These are phyloP conservation scores for Trachurus trachurus DNA, from an alignment of 2,797 vertebrate genomes.

Conservation along the genomic window DNA sequence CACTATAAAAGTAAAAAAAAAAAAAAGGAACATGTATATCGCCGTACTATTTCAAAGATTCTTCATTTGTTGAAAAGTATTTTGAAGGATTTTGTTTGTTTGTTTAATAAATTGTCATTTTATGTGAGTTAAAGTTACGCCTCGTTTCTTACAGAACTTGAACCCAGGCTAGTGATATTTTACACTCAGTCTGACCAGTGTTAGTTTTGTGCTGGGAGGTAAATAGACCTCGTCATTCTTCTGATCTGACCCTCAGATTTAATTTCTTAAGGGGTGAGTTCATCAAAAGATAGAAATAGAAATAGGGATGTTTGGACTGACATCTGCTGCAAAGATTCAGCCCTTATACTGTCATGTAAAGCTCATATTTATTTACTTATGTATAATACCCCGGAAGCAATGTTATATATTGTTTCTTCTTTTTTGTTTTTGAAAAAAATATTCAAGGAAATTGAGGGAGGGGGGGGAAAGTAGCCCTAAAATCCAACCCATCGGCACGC, in stretches of 20 bases:
- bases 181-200: constrained; percentile 41
- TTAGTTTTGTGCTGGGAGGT: constrained; percentile 17
- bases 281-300: background rate
- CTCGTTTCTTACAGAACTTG: constrained; percentile 89
- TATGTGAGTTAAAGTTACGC: constrained; percentile 91
- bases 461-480: background rate
- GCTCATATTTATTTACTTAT: background rate
- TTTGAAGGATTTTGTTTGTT: constrained; percentile 96
- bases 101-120: constrained; percentile 99
- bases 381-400: background rate
- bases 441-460: background rate
- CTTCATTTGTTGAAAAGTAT: constrained; percentile 92
- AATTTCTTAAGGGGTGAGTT: background rate
- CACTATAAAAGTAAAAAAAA: constrained; percentile 86
- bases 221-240: constrained; percentile 21
- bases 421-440: background rate
- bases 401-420: background rate
- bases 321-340: constrained; percentile 9
- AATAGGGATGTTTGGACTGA: constrained; percentile 9
- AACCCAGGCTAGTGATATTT: constrained; percentile 52
- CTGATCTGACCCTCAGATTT: constrained; percentile 21
- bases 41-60: constrained; percentile 93
- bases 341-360: background rate
- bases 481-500: background rate
- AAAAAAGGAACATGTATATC: constrained; percentile 94